Percentiles rank a stretch among this genome's conserved stretches.
Evolutionary conservation across 1,140 invertebrate species (phyloP).

Genomic region (Psix sp.): DNA sequence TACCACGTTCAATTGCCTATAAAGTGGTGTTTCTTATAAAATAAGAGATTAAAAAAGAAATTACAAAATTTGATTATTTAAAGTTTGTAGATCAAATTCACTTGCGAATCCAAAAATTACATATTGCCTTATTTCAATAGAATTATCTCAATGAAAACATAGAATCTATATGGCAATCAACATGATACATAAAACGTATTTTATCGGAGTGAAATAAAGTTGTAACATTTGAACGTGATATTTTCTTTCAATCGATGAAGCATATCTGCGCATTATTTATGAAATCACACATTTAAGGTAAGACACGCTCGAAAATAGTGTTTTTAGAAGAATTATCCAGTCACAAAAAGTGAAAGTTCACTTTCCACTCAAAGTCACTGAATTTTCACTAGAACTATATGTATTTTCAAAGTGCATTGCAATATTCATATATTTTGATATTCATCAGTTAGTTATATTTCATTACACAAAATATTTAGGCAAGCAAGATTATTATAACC

Average conservation of each 20-base stretch:
- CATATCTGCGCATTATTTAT: background rate
- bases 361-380: background rate
- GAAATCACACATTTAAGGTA: background rate
- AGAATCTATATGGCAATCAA: too few species aligned
- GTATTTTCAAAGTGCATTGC: background rate
- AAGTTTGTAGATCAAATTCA: background rate
- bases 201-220: too few species aligned
- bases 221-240: background rate
- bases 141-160: too few species aligned
- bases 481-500: conserved; percentile 21
- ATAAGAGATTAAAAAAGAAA: too few species aligned
- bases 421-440: conserved; percentile 19
- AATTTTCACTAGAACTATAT: background rate
- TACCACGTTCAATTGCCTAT: background rate
- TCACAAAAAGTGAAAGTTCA: background rate
- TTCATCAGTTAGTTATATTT: conserved; percentile 22
- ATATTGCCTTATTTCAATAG: background rate
- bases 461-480: conserved; percentile 36
- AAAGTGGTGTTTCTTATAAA: too few species aligned
- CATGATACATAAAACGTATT: too few species aligned
- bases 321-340: background rate
- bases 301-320: background rate
- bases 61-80: too few species aligned
- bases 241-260: background rate
- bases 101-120: background rate